These are phyloP conservation scores for Neomorphus geoffroyi DNA, from an alignment of 2,797 vertebrate genomes.

Conservation along the genomic window DNA sequence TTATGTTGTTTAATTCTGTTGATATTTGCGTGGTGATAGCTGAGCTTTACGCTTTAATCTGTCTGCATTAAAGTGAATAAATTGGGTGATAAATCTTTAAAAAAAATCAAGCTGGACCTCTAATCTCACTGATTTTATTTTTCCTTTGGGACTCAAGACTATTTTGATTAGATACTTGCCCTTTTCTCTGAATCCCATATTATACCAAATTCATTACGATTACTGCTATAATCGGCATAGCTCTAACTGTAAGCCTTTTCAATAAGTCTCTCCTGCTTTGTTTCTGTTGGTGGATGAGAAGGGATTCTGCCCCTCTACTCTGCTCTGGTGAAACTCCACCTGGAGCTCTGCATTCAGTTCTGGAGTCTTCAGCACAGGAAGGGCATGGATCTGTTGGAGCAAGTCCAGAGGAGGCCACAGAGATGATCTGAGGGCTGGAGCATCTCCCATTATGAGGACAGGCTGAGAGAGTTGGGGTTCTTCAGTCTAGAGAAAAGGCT, in stretches of 20 bases:
- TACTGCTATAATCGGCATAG: background rate
- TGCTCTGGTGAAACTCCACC: too few species aligned
- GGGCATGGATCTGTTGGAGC: too few species aligned
- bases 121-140: background rate
- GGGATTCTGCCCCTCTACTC: too few species aligned
- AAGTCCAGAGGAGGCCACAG: too few species aligned
- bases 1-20: background rate
- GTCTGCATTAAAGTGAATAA: slow-evolving; percentile 11
- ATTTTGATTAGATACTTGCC: slow-evolving; percentile 14
- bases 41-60: background rate
- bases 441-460: too few species aligned
- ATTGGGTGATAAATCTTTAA: background rate
- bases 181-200: background rate
- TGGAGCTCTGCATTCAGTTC: too few species aligned
- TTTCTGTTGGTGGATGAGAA: background rate
- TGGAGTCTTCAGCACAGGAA: too few species aligned
- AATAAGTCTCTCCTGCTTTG: background rate
- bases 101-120: background rate
- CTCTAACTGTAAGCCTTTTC: background rate
- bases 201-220: background rate
- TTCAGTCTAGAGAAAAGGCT: too few species aligned
- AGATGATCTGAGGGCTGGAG: too few species aligned
- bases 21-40: slow-evolving; percentile 1
- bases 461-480: too few species aligned
- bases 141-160: background rate